phyloP scores from a whole-genome alignment of 2,113 vertebrate genomes.

The Hippocampus zosterae region DNA sequence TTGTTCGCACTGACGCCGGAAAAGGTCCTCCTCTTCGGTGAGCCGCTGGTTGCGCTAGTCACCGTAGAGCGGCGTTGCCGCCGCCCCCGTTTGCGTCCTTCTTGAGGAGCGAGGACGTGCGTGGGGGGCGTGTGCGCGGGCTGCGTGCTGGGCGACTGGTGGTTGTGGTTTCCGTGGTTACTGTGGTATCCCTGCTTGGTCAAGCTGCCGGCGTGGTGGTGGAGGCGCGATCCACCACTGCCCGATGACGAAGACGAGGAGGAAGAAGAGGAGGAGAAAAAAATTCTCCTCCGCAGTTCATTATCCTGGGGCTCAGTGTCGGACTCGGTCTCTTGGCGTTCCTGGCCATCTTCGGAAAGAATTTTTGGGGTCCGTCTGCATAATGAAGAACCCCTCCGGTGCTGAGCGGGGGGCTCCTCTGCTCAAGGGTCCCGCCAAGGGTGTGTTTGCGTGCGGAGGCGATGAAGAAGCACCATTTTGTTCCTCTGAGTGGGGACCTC shows the following conservation, averaged over 20 bases:
- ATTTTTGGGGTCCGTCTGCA: conserved; percentile 79
- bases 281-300: conserved; percentile 83
- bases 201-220: conserved; percentile 72
- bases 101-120: conserved; percentile 68
- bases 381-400: conserved; percentile 81
- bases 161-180: conserved; percentile 68
- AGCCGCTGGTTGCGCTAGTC: conserved; percentile 64
- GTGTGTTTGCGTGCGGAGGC: conserved; percentile 73
- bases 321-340: conserved; percentile 73
- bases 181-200: conserved; percentile 80
- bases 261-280: conserved; percentile 84
- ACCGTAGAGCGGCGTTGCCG: conserved; percentile 79
- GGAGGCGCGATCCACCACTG: conserved; percentile 67
- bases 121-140: conserved; percentile 44
- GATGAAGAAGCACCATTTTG: conserved; percentile 78
- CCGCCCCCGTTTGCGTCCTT: conserved; percentile 85
- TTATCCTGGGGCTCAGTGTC: conserved; percentile 83
- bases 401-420: conserved; percentile 63
- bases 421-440: conserved; percentile 62
- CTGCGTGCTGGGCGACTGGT: conserved; percentile 62
- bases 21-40: conserved; percentile 87
- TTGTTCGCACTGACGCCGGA: conserved; percentile 78
- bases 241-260: conserved; percentile 70
- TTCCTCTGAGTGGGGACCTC: conserved; percentile 79
- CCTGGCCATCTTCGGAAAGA: conserved; percentile 75